Evolutionary conservation across 2,888 invertebrate species (phyloP).

Genomic region (Schrankia costaestrigalis): DNA sequence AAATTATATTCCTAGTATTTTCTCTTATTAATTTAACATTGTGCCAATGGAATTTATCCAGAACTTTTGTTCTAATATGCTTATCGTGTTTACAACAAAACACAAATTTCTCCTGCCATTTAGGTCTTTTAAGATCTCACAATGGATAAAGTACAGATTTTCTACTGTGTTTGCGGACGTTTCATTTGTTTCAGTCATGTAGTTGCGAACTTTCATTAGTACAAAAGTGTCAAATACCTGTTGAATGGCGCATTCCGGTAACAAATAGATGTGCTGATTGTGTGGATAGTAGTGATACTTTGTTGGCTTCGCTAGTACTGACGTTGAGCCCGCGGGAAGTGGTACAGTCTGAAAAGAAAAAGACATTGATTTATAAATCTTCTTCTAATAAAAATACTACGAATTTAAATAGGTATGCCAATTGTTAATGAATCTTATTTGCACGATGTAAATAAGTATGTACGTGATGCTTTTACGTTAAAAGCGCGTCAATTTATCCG

Average conservation of each 20-base stretch:
- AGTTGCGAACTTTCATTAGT: constrained; percentile 21
- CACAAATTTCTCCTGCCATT: constrained; percentile 8
- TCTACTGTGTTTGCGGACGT: constrained; percentile 18
- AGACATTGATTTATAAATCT: constrained; percentile 31
- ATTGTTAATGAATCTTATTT: constrained; percentile 31
- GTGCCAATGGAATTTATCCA: no score
- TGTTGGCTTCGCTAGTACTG: constrained; percentile 90
- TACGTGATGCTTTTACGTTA: constrained; percentile 40
- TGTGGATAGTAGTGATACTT: constrained; percentile 97
- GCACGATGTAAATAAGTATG: constrained; percentile 28
- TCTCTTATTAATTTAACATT: no score
- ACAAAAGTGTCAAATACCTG: constrained; percentile 79
- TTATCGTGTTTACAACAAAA: constrained; percentile 9
- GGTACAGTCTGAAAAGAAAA: constrained; percentile 83
- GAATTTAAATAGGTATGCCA: constrained; percentile 28
- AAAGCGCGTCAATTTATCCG: constrained; percentile 54
- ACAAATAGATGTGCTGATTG: constrained; percentile 94
- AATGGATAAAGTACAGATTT: constrained; percentile 12
- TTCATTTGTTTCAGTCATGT: constrained; percentile 19
- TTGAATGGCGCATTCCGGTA: constrained; percentile 96
- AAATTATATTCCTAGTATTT: no score
- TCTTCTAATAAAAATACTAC: constrained; percentile 9
- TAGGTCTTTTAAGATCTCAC: constrained; percentile 10
- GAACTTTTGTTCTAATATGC: no score
- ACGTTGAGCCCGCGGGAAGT: constrained; percentile 84